Percentiles rank a stretch among this genome's conserved stretches.
Conservation (phyloP, 1,140 invertebrate species). For the Psix sp. region DNA sequence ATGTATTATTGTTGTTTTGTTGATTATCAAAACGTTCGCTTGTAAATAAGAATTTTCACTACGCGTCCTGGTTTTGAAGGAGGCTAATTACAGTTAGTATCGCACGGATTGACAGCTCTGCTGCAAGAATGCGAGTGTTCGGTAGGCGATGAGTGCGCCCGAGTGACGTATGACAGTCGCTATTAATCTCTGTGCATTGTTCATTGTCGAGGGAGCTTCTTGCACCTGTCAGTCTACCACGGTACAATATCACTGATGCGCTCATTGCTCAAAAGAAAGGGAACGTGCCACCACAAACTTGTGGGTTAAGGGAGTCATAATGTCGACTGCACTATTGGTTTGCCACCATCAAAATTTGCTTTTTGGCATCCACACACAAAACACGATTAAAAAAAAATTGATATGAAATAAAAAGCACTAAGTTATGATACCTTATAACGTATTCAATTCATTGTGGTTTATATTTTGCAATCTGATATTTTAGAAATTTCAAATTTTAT, state of each 20-base stretch:
- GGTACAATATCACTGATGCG: slow-evolving; percentile 5
- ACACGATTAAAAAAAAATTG: not conserved
- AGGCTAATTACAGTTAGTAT: slow-evolving; percentile 31
- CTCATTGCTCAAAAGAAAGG: slow-evolving; percentile 7
- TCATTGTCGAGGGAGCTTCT: slow-evolving; percentile 33
- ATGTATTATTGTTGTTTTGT: no score
- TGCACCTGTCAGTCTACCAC: slow-evolving; percentile 39
- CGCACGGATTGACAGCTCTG: slow-evolving; percentile 14
- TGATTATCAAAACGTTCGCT: no score
- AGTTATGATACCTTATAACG: no score
- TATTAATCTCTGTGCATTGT: slow-evolving; percentile 50
- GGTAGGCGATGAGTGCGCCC: slow-evolving; percentile 30
- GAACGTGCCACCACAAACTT: slow-evolving; percentile 21
- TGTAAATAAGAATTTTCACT: slow-evolving; percentile 16
- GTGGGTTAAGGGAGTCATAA: slow-evolving; percentile 39
- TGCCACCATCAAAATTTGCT: not conserved
- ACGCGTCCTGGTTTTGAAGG: slow-evolving; percentile 30
- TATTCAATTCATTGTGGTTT: no score
- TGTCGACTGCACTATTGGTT: not conserved
- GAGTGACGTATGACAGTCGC: slow-evolving; percentile 20
- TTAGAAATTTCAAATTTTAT: no score
- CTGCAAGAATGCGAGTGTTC: slow-evolving; percentile 10
- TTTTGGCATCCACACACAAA: no score
- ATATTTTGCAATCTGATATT: no score
- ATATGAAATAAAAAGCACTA: no score